Evolutionary conservation across 2,113 vertebrate genomes (phyloP).

Genomic region (Cephalopholis sonnerati): DNA sequence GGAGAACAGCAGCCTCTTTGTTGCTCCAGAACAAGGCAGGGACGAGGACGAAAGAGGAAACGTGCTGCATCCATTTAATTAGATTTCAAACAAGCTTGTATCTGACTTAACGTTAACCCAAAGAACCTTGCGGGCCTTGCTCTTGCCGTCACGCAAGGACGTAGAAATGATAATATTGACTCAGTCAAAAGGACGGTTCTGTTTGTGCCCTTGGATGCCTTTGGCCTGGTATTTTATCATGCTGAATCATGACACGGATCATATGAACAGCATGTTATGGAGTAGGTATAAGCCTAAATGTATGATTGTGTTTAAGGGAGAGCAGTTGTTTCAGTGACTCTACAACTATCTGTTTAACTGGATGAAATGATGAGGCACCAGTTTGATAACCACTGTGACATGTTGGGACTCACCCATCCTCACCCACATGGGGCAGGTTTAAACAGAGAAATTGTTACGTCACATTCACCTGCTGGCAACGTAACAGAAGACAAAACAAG

Average conservation of each 20-base stretch:
- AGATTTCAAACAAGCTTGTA: conserved; percentile 9
- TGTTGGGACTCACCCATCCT: not conserved
- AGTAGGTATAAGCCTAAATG: not conserved
- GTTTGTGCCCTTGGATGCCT: not conserved
- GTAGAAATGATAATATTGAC: conserved; percentile 25
- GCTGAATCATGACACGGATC: not conserved
- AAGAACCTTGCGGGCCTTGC: not conserved
- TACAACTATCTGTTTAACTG: not conserved
- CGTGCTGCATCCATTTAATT: conserved; percentile 31
- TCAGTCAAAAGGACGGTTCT: not conserved
- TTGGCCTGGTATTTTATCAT: conserved; percentile 7
- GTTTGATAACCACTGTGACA: not conserved
- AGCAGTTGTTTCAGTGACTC: not conserved
- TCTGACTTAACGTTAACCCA: not conserved
- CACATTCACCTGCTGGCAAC: not conserved
- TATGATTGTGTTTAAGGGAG: not conserved
- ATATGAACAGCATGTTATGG: not conserved
- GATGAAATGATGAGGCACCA: not conserved
- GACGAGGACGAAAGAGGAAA: conserved; percentile 29
- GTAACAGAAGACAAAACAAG: not conserved
- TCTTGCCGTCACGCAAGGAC: not conserved
- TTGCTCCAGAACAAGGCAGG: conserved; percentile 38
- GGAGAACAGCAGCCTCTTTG: conserved; percentile 77
- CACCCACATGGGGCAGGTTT: no score
- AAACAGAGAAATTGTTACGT: not conserved